Conservation (phyloP, 2,888 invertebrate genomes). For the Dryomyza anilis region DNA sequence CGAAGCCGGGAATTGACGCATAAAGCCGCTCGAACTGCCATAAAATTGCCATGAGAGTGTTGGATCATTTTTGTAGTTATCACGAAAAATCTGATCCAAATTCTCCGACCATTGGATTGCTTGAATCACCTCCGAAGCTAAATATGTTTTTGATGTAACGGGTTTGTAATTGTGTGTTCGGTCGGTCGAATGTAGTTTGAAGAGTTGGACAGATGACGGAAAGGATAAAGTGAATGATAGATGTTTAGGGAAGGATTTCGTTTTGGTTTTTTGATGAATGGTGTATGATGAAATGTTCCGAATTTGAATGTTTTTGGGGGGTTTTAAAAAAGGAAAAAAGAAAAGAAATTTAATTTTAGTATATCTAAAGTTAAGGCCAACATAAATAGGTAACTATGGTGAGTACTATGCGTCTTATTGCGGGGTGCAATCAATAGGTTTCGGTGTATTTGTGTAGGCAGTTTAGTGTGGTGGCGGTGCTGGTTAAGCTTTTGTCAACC, state of each 20-base stretch:
- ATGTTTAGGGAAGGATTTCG: background rate
- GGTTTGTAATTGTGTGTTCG: background rate
- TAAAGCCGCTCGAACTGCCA: constrained; percentile 95
- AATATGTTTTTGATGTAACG: constrained; percentile 40
- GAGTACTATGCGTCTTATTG: background rate
- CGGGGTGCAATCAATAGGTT: background rate
- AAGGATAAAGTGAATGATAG: constrained; percentile 1
- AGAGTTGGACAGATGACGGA: no score
- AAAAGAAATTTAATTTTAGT: constrained; percentile 6
- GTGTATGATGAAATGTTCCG: background rate
- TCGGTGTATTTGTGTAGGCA: background rate
- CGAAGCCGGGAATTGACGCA: constrained; percentile 94
- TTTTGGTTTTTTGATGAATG: background rate
- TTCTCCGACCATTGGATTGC: constrained; percentile 96
- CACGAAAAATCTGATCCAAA: constrained; percentile 85
- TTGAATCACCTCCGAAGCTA: constrained; percentile 83
- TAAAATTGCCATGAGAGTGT: constrained; percentile 97
- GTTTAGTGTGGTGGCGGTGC: background rate
- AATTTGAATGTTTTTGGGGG: no score
- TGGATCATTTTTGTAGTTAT: constrained; percentile 84
- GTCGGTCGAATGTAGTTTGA: background rate
- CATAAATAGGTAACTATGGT: no score
- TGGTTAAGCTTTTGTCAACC: background rate
- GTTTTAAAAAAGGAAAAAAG: no score
- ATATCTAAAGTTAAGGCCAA: no score